These are phyloP conservation scores for Acrobeloides nanus DNA, from an alignment of 2,888 invertebrate species.

Conservation along the genomic window DNA sequence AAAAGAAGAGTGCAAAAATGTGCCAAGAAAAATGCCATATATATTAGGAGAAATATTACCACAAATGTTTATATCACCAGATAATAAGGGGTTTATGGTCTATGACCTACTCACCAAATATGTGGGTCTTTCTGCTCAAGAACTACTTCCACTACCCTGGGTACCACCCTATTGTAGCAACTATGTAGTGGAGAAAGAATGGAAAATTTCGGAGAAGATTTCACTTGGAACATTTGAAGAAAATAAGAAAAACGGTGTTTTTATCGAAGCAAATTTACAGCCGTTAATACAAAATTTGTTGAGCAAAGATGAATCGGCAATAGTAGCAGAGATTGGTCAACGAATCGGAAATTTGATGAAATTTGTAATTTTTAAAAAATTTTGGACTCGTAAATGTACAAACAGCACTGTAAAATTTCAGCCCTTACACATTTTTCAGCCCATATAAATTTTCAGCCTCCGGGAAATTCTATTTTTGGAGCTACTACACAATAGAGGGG, in stretches of 20 bases:
- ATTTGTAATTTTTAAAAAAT: slow-evolving; percentile 57
- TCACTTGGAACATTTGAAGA: slow-evolving; percentile 7
- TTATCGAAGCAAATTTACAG: slow-evolving; percentile 10
- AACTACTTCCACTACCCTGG: slow-evolving; percentile 26
- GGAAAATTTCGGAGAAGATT: no score
- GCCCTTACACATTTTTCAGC: no score
- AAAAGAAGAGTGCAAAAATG: slow-evolving; percentile 9
- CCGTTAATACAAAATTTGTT: slow-evolving; percentile 19
- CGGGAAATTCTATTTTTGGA: no score
- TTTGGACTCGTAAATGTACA: no score
- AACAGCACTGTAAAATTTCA: no score
- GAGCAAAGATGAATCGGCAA: slow-evolving; percentile 7
- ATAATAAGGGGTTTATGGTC: slow-evolving; percentile 71
- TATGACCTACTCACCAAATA: slow-evolving; percentile 49
- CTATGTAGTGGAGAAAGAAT: no score
- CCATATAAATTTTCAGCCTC: no score
- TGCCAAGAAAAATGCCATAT: background rate
- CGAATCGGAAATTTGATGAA: slow-evolving; percentile 68
- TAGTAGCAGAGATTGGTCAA: slow-evolving; percentile 68
- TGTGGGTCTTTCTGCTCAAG: slow-evolving; percentile 10
- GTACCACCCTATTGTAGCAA: slow-evolving; percentile 25
- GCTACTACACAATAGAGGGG: no score
- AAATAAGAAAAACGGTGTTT: slow-evolving; percentile 1
- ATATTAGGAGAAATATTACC: slow-evolving; percentile 58
- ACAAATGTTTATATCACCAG: slow-evolving; percentile 65